These are phyloP conservation scores for Macroteleia sp. DNA, from an alignment of 2,888 invertebrate species.

Conservation along the genomic window DNA sequence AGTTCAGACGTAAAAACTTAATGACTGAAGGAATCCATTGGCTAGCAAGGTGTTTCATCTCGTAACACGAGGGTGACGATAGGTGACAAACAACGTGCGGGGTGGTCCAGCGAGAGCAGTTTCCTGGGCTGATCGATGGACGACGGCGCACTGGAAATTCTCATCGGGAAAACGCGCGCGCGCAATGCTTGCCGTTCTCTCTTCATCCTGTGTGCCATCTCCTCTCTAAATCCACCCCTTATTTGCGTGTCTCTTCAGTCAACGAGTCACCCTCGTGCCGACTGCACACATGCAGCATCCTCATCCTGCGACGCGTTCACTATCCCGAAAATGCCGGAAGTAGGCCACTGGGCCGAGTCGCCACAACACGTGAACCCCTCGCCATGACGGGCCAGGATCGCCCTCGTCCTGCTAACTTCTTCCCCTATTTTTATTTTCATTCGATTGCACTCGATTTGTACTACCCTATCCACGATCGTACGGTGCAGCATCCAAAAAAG, in stretches of 20 bases:
- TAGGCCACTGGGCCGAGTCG: slow-evolving; percentile 80
- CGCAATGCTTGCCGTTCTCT: slow-evolving; percentile 68
- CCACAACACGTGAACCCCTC: slow-evolving; percentile 73
- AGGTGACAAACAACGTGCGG: slow-evolving; percentile 60
- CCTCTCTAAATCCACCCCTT: slow-evolving; percentile 54
- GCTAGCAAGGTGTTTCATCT: slow-evolving; percentile 27
- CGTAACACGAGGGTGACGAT: slow-evolving; percentile 48
- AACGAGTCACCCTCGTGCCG: slow-evolving; percentile 68
- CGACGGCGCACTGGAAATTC: slow-evolving; percentile 78
- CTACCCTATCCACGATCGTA: slow-evolving; percentile 35
- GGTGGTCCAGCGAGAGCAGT: slow-evolving; percentile 82
- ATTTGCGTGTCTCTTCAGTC: slow-evolving; percentile 68
- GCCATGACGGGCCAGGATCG: slow-evolving; percentile 45
- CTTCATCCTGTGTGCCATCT: slow-evolving; percentile 52
- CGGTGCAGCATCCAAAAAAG: slow-evolving; percentile 44
- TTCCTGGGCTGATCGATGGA: slow-evolving; percentile 81
- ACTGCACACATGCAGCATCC: slow-evolving; percentile 68
- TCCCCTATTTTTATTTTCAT: slow-evolving; percentile 56
- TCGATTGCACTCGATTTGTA: slow-evolving; percentile 46
- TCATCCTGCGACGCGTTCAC: slow-evolving; percentile 69
- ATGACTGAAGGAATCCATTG: slow-evolving; percentile 6
- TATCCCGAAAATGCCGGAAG: slow-evolving; percentile 71
- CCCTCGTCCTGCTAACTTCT: slow-evolving; percentile 52
- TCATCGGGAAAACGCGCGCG: slow-evolving; percentile 75
- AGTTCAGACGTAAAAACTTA: neutral